These are phyloP conservation scores for Cacoxenus indagator DNA, from an alignment of 2,888 invertebrate species.

Conservation along the genomic window DNA sequence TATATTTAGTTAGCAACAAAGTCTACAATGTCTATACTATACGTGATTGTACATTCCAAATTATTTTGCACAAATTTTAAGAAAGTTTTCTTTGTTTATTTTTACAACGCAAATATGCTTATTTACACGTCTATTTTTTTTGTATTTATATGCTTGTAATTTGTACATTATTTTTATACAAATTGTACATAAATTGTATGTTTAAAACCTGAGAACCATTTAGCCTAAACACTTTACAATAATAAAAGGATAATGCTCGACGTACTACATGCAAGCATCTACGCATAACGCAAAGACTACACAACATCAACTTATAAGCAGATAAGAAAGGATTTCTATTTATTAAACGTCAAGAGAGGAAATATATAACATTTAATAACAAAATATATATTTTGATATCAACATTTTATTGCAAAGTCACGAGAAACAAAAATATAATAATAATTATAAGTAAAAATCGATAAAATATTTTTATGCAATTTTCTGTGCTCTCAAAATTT, in stretches of 20 bases:
- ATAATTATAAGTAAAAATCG: too few species aligned
- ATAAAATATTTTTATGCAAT: too few species aligned
- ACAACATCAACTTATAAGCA: neutral
- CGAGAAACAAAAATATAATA: too few species aligned
- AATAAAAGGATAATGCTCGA: neutral
- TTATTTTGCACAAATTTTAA: conserved; percentile 18
- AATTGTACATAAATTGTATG: neutral
- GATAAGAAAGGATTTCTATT: neutral
- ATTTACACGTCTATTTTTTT: neutral
- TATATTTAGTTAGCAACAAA: neutral
- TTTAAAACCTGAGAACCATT: neutral
- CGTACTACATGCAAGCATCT: neutral
- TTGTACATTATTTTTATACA: neutral
- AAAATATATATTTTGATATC: neutral
- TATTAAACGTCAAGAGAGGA: neutral
- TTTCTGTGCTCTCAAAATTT: too few species aligned
- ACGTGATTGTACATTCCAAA: conserved; percentile 61
- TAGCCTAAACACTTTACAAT: neutral
- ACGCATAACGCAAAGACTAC: too few species aligned
- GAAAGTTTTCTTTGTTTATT: neutral
- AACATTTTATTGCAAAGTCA: neutral
- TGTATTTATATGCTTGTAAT: conserved; percentile 4
- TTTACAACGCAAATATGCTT: neutral
- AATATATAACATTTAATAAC: neutral
- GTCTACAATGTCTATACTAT: conserved; percentile 42